phyloP scores from a whole-genome alignment of 2,113 vertebrate genomes.

The Nanorana parkeri region DNA sequence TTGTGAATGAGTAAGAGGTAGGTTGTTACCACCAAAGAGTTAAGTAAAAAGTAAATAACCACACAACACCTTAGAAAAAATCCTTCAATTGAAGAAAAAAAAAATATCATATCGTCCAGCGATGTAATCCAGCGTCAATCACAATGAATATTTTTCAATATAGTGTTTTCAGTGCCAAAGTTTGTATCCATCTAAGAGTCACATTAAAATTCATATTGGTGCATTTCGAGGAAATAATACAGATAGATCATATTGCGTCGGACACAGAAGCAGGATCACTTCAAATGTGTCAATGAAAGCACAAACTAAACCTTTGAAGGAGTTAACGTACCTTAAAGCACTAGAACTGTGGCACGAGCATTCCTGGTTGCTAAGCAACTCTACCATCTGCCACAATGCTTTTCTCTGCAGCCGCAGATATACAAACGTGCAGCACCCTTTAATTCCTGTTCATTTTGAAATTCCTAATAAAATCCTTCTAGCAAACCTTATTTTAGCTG shows the following conservation, averaged over 20 bases:
- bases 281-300: not conserved
- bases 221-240: not conserved
- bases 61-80: too few relatives aligned
- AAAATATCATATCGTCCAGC: too few relatives aligned
- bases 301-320: conserved; percentile 7
- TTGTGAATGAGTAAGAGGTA: too few relatives aligned
- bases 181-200: not conserved
- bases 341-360: conserved; percentile 22
- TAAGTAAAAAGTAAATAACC: too few relatives aligned
- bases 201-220: not conserved
- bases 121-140: too few relatives aligned
- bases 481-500: not conserved
- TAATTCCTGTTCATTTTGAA: not conserved
- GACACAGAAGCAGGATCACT: too few relatives aligned
- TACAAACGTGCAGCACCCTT: conserved; percentile 10
- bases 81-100: too few relatives aligned
- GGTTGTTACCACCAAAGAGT: too few relatives aligned
- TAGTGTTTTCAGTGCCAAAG: not conserved
- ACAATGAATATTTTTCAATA: too few relatives aligned
- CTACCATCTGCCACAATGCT: conserved; percentile 45
- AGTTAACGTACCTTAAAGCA: conserved; percentile 26
- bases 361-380: conserved; percentile 50
- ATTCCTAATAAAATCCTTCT: not conserved
- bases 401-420: conserved; percentile 40
- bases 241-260: not conserved